Evolutionary conservation across 2,113 vertebrate species (phyloP).

Genomic region (Cochlearius cochlearius): DNA sequence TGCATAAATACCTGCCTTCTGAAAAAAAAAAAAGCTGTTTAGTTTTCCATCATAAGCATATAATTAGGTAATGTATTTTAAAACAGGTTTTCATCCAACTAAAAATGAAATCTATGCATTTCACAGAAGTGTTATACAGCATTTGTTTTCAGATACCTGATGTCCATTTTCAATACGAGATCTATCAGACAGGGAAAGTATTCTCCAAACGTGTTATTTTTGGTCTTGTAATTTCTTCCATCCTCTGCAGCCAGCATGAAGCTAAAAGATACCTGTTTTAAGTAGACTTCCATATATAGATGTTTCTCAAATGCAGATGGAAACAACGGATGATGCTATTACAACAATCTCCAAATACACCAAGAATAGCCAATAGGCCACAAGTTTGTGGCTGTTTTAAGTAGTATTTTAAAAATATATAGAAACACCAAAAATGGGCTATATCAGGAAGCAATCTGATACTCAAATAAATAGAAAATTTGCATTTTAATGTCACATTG

Average conservation of each 20-base stretch:
- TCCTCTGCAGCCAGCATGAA: conserved; percentile 30
- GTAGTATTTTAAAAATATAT: conserved; percentile 39
- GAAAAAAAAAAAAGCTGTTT: neutral
- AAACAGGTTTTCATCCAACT: neutral
- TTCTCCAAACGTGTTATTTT: conserved; percentile 14
- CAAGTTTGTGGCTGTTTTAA: conserved; percentile 6
- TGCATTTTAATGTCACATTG: conserved; percentile 90
- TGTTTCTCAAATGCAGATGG: conserved; percentile 38
- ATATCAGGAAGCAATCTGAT: conserved; percentile 62
- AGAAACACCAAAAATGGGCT: conserved; percentile 24
- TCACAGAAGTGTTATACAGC: neutral
- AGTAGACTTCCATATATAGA: conserved; percentile 18
- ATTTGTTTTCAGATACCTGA: neutral
- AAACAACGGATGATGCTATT: conserved; percentile 1
- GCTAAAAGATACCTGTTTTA: conserved; percentile 21
- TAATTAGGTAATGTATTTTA: neutral
- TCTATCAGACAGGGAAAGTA: conserved; percentile 19
- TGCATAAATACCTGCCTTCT: neutral
- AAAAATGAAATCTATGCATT: conserved; percentile 17
- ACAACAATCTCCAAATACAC: conserved; percentile 18
- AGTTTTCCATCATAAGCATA: neutral
- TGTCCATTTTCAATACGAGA: conserved; percentile 24
- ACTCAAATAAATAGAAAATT: conserved; percentile 89
- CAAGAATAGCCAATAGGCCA: conserved; percentile 37
- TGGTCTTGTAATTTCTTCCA: conserved; percentile 35